phyloP scores from a whole-genome alignment of 2,888 invertebrate genomes.

The Ischnura elegans region DNA sequence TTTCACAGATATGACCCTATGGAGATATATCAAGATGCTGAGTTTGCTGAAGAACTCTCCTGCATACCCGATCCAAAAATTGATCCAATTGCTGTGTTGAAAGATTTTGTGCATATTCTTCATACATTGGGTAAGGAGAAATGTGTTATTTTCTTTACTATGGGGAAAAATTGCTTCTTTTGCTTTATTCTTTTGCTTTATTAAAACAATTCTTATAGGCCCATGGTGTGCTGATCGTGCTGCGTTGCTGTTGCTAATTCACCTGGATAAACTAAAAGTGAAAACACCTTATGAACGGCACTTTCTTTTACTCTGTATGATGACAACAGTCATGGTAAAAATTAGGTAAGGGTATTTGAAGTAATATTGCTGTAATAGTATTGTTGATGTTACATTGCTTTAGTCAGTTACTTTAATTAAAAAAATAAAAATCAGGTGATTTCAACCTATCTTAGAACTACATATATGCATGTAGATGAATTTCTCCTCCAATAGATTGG shows the following conservation, averaged over 20 bases:
- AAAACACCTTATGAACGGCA: slow-evolving; percentile 94
- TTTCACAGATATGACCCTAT: slow-evolving; percentile 81
- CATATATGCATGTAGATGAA: not conserved
- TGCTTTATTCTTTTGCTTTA: slow-evolving; percentile 28
- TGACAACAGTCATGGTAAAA: slow-evolving; percentile 87
- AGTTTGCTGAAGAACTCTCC: slow-evolving; percentile 86
- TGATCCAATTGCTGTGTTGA: slow-evolving; percentile 86
- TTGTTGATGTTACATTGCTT: too few species aligned
- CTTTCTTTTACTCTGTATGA: slow-evolving; percentile 88
- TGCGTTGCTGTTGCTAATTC: slow-evolving; percentile 86
- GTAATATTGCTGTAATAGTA: too few species aligned
- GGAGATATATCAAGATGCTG: slow-evolving; percentile 80
- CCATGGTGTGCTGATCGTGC: slow-evolving; percentile 96
- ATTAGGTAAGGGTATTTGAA: slow-evolving; percentile 78
- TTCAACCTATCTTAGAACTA: too few species aligned
- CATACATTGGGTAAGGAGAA: slow-evolving; percentile 82
- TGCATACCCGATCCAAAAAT: slow-evolving; percentile 90
- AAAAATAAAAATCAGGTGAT: too few species aligned
- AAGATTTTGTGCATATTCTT: slow-evolving; percentile 85
- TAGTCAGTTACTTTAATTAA: too few species aligned
- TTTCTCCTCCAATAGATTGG: not conserved
- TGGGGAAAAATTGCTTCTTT: not conserved
- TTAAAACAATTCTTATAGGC: slow-evolving; percentile 79
- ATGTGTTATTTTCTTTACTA: not conserved
- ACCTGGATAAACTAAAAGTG: slow-evolving; percentile 91